Base-by-base conservation (phyloP, 2,113 vertebrate genomes). In the Cathartes aura region DNA sequence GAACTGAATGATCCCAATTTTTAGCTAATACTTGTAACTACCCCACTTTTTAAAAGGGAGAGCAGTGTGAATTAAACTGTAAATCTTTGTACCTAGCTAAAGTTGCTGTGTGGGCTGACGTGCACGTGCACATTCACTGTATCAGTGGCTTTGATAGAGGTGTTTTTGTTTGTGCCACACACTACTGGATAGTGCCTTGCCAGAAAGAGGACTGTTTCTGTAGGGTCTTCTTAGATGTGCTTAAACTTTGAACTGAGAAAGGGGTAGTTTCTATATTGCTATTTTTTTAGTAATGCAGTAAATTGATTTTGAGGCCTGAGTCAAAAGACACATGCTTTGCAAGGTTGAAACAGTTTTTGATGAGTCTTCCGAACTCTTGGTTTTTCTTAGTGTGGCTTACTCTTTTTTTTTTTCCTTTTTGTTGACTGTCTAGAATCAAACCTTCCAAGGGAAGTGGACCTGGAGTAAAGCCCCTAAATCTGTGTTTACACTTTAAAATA, bases 151-250 rank as follows among this genome's bases (percentile, higher is more conserved):
- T 89, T 76, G 21, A 67, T 5, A 55, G 91, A 68, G 74, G 73
- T 74, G 67, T 6, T 90, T 75, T 47, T 85, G 87, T 89, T 82
- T 75, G 94, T 95, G 95, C 95, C 97, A 96, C 95, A 91, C 93
- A 55, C 67, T 62, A 47, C 87, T 97, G 94, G 93, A 88, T 93
- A 97, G 97, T 97, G 97, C 96, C 97, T 97, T 97, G 95, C n/a
- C 84, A 83, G 89, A 88, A 90, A 63, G 91, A 79, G 72, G 64
- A 56, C 86, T 91, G 83, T 67, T 89, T 63, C 52, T 70, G 42
- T 68, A 45, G 66, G 63, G 22, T 89, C 91, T 91, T 97, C 76
- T 84, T 88, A 84, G 72, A 63, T 50, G 27, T 29, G 48, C 64
- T 92, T 88, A 34, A 68, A 50, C 42, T 88, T 73, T 63, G 68